Evolutionary conservation across 2,888 invertebrate species (phyloP).

Genomic region (Iphiclides podalirius): DNA sequence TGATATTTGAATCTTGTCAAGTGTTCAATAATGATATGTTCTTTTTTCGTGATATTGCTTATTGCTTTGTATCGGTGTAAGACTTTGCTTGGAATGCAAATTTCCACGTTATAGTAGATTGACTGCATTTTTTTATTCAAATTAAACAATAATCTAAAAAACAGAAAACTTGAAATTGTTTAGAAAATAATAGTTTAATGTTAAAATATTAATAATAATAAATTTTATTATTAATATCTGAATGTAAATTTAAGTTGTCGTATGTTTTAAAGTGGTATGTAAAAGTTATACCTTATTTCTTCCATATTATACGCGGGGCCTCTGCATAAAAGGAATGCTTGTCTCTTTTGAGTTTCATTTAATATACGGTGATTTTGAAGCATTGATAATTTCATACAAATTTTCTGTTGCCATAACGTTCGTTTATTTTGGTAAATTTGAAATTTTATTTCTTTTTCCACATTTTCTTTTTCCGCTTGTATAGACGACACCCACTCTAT

Average conservation of each 20-base stretch:
- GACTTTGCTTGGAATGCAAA: slow-evolving; percentile 68
- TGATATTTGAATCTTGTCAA: slow-evolving; percentile 26
- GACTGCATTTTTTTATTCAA: slow-evolving; percentile 76
- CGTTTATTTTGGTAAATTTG: slow-evolving; percentile 46
- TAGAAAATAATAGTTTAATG: no score
- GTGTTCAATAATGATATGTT: slow-evolving; percentile 49
- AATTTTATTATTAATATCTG: no score
- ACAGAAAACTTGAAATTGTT: neutral
- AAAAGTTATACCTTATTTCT: slow-evolving; percentile 74
- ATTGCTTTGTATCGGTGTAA: slow-evolving; percentile 23
- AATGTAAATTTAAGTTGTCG: no score
- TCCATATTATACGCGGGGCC: slow-evolving; percentile 79
- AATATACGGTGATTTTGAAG: slow-evolving; percentile 42
- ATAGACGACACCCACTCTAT: slow-evolving; percentile 64
- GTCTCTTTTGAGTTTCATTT: slow-evolving; percentile 64
- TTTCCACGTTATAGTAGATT: slow-evolving; percentile 79
- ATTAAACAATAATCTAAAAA: slow-evolving; percentile 9
- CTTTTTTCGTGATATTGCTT: slow-evolving; percentile 41
- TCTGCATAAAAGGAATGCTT: slow-evolving; percentile 81
- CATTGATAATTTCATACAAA: slow-evolving; percentile 44
- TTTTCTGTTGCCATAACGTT: slow-evolving; percentile 51
- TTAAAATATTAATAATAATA: no score
- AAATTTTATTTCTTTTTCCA: slow-evolving; percentile 39
- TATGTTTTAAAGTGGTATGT: no score
- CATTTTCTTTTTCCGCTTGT: slow-evolving; percentile 45